These are phyloP conservation scores for Misgurnus mizolepis DNA, from an alignment of 2,113 vertebrate species.

Conservation along the genomic window DNA sequence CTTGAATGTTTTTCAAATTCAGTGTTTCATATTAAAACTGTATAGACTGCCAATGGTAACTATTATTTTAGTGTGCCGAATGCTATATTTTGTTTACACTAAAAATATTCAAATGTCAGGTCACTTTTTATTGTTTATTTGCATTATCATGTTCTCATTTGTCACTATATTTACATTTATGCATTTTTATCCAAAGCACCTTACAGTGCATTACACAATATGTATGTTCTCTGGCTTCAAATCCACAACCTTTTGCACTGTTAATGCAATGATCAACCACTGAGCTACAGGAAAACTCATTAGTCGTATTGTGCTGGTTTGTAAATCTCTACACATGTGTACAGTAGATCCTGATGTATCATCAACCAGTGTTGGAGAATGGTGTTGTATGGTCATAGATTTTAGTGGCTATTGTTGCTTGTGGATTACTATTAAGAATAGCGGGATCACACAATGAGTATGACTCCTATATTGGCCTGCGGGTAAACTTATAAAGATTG, in stretches of 20 bases:
- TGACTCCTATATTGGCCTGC: constrained; percentile 28
- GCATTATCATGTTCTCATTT: neutral
- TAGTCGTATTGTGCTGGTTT: constrained; percentile 15
- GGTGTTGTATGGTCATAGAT: constrained; percentile 17
- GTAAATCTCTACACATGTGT: constrained; percentile 18
- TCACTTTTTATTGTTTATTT: constrained; percentile 17
- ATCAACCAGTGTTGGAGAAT: neutral
- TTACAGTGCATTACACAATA: no score
- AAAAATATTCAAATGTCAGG: constrained; percentile 32
- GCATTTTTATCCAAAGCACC: no score
- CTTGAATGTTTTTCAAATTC: constrained; percentile 10
- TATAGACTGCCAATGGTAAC: constrained; percentile 23
- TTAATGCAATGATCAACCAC: no score
- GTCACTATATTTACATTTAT: no score
- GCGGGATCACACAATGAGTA: constrained; percentile 17
- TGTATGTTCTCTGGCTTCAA: no score
- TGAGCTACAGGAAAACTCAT: neutral
- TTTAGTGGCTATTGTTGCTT: constrained; percentile 12
- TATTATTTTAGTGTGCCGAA: constrained; percentile 14
- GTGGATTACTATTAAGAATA: constrained; percentile 23
- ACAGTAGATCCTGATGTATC: neutral
- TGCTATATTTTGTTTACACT: constrained; percentile 45
- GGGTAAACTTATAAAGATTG: constrained; percentile 2
- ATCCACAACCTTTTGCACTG: no score
- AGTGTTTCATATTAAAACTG: neutral